These are phyloP conservation scores for Flabesymbios commensalis DNA, from an alignment of 2,888 invertebrate species.

Conservation along the genomic window DNA sequence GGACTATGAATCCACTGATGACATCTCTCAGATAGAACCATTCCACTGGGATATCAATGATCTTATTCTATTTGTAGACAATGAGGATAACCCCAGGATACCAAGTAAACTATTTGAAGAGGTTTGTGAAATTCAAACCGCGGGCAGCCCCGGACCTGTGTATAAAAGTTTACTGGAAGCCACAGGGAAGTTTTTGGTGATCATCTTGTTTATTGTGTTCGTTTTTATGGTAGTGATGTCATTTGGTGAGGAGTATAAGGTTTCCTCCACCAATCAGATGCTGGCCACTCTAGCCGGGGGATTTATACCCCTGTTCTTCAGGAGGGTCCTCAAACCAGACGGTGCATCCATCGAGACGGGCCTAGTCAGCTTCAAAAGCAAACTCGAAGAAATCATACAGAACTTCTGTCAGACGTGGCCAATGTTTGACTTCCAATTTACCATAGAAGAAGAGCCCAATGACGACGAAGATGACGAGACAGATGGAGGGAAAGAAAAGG, in stretches of 20 bases:
- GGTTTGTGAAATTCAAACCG: constrained; percentile 50
- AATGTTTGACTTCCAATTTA: constrained; percentile 47
- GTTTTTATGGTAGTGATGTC: constrained; percentile 59
- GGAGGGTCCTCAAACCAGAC: constrained; percentile 29
- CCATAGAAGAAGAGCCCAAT: constrained; percentile 18
- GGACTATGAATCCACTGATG: constrained; percentile 31
- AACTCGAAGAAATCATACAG: constrained; percentile 55
- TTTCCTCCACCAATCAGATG: constrained; percentile 35
- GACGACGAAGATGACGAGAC: neutral
- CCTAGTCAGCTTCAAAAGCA: constrained; percentile 55
- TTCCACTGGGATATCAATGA: constrained; percentile 50
- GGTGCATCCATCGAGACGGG: constrained; percentile 41
- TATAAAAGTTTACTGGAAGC: constrained; percentile 54
- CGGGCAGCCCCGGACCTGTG: constrained; percentile 57
- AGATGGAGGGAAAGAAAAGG: neutral
- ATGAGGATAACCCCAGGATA: constrained; percentile 54
- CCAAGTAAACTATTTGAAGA: constrained; percentile 53
- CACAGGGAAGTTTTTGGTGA: constrained; percentile 55
- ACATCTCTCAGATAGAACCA: constrained; percentile 5
- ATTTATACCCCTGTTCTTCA: constrained; percentile 34
- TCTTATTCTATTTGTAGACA: constrained; percentile 54
- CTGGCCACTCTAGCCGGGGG: constrained; percentile 35
- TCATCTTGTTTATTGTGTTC: constrained; percentile 55
- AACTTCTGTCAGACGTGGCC: constrained; percentile 55
- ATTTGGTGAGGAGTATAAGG: constrained; percentile 37